Percentiles rank a stretch among this genome's conserved stretches.
phyloP scores from a whole-genome alignment of 2,113 vertebrate species.

The Nothoprocta pentlandii region DNA sequence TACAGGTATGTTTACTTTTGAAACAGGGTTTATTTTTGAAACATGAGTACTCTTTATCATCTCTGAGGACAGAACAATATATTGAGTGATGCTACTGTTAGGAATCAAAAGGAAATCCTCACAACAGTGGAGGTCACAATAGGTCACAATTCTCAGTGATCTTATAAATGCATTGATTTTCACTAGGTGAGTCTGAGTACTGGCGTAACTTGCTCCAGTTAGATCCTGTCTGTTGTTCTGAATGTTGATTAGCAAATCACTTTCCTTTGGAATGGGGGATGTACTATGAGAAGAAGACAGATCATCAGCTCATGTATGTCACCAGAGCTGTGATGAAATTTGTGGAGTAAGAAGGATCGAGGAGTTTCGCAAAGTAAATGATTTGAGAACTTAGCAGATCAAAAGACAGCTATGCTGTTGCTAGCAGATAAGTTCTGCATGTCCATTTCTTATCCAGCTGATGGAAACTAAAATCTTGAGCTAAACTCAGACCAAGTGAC shows the following conservation, averaged over 20 bases:
- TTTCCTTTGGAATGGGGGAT: not conserved
- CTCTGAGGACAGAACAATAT: not conserved
- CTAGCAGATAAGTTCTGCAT: not conserved
- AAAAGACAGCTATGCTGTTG: not conserved
- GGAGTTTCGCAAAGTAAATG: not conserved
- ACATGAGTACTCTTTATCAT: not conserved
- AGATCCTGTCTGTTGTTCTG: not conserved
- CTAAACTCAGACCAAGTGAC: not conserved
- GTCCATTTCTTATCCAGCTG: not conserved
- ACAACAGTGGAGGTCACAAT: not conserved
- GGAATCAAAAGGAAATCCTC: not conserved
- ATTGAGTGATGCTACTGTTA: not conserved
- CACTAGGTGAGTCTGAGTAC: not conserved
- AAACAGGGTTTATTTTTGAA: not conserved
- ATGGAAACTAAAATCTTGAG: not conserved
- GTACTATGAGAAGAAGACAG: not conserved
- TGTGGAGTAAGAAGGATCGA: not conserved
- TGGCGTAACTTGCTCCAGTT: not conserved
- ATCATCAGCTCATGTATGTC: not conserved
- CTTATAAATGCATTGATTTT: not conserved
- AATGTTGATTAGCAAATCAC: not conserved
- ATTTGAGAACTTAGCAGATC: not conserved
- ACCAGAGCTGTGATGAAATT: not conserved
- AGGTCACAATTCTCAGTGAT: not conserved
- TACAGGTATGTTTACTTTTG: slow-evolving; percentile 84